These are phyloP conservation scores for Drosophila takahashii DNA, from an alignment of 1,140 invertebrate species.

Conservation along the genomic window DNA sequence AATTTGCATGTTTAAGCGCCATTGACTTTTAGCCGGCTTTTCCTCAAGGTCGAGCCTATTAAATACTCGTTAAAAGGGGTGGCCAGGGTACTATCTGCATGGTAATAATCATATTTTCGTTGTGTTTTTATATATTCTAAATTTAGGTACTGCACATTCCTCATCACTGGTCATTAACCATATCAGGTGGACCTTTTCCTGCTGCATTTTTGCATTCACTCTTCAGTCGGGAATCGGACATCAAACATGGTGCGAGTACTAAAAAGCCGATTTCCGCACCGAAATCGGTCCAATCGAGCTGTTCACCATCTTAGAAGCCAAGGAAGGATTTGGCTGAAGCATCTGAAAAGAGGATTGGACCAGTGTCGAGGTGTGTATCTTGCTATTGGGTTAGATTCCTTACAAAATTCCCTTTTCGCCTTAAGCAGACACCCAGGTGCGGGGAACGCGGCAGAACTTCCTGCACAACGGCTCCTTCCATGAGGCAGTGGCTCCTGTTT, in stretches of 20 bases:
- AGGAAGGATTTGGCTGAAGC: background rate
- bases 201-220: background rate
- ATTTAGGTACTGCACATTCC: background rate
- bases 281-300: background rate
- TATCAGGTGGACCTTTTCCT: background rate
- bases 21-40: background rate
- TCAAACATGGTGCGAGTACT: background rate
- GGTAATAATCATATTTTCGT: background rate
- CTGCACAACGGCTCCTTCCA: slow-evolving; percentile 70
- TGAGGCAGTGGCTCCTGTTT: slow-evolving; percentile 69
- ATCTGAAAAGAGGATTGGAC: background rate
- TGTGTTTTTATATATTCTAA: too few relatives aligned
- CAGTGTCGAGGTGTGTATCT: slow-evolving; percentile 1
- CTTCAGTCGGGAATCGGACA: background rate
- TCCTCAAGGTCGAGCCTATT: background rate
- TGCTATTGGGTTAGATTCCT: too few relatives aligned
- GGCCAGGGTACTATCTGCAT: background rate
- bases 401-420: background rate
- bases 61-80: slow-evolving; percentile 23
- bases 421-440: slow-evolving; percentile 12
- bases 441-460: slow-evolving; percentile 29
- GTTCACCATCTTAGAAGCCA: background rate
- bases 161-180: slow-evolving; percentile 1
- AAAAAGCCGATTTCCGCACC: background rate
- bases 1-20: slow-evolving; percentile 13